Conservation (phyloP, 1,140 invertebrate genomes). For the Telenomus remus region DNA sequence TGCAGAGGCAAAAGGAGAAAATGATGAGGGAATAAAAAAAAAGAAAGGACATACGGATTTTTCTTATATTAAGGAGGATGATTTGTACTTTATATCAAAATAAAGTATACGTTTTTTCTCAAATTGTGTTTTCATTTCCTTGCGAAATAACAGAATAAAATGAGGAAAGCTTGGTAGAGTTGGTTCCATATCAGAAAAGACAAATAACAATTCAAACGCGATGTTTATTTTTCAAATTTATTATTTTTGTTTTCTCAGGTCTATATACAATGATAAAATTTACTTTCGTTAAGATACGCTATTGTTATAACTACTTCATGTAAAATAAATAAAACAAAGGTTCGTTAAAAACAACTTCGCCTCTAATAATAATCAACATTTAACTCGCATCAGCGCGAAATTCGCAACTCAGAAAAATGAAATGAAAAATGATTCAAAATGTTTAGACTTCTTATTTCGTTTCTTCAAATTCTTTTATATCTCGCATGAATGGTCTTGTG, state of each 20-base stretch:
- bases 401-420: slow-evolving; percentile 38
- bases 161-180: too few relatives aligned
- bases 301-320: slow-evolving; percentile 38
- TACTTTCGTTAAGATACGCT: slow-evolving; percentile 46
- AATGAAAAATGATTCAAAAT: slow-evolving; percentile 33
- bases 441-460: too few relatives aligned
- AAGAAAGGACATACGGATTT: slow-evolving; percentile 45
- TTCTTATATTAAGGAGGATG: slow-evolving; percentile 52
- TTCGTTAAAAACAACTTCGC: slow-evolving; percentile 40
- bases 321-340: slow-evolving; percentile 53
- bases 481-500: neutral
- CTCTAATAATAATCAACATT: slow-evolving; percentile 43
- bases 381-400: slow-evolving; percentile 35
- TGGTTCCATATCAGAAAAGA: slow-evolving; percentile 51
- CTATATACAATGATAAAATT: slow-evolving; percentile 54
- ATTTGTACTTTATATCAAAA: slow-evolving; percentile 61
- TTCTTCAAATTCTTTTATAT: too few relatives aligned
- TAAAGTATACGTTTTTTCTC: slow-evolving; percentile 64
- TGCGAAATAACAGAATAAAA: too few relatives aligned
- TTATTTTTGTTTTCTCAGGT: slow-evolving; percentile 44
- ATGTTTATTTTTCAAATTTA: slow-evolving; percentile 44
- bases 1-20: slow-evolving; percentile 89
- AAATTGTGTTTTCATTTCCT: slow-evolving; percentile 15
- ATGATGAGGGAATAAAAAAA: slow-evolving; percentile 86
- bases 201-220: slow-evolving; percentile 18